phyloP scores from a whole-genome alignment of 2,797 vertebrate species.

The Channallabes apus region DNA sequence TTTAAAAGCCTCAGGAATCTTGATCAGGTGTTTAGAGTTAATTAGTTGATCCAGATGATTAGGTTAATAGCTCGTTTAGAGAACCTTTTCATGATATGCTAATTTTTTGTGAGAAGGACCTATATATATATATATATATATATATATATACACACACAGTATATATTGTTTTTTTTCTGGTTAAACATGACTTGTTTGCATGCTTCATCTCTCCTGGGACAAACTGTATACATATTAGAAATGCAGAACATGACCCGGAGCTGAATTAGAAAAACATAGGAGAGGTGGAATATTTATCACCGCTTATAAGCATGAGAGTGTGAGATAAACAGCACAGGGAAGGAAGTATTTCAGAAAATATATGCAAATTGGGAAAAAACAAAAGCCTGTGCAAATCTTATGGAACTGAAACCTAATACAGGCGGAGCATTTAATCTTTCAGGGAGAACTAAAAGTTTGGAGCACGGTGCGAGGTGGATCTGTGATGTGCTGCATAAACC shows the following conservation, averaged over 20 bases:
- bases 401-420: not conserved
- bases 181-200: not conserved
- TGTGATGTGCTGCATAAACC: constrained; percentile 16
- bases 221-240: constrained; percentile 1
- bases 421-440: not conserved
- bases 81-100: too few relatives aligned
- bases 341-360: not conserved
- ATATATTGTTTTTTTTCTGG: not conserved
- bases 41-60: too few relatives aligned
- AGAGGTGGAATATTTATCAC: constrained; percentile 19
- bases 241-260: not conserved
- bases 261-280: not conserved
- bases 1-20: too few relatives aligned
- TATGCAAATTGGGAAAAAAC: not conserved
- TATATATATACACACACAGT: too few relatives aligned
- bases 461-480: not conserved
- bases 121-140: too few relatives aligned
- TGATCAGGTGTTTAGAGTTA: too few relatives aligned
- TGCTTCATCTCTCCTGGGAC: not conserved
- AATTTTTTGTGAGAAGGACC: too few relatives aligned
- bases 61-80: too few relatives aligned
- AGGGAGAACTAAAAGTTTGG: not conserved
- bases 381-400: not conserved
- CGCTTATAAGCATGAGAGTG: not conserved
- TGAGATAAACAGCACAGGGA: constrained; percentile 1